Percentiles rank a stretch among this genome's conserved stretches.
These are phyloP conservation scores for Dendrolimus pini DNA, from an alignment of 2,888 invertebrate species.

Conservation along the genomic window DNA sequence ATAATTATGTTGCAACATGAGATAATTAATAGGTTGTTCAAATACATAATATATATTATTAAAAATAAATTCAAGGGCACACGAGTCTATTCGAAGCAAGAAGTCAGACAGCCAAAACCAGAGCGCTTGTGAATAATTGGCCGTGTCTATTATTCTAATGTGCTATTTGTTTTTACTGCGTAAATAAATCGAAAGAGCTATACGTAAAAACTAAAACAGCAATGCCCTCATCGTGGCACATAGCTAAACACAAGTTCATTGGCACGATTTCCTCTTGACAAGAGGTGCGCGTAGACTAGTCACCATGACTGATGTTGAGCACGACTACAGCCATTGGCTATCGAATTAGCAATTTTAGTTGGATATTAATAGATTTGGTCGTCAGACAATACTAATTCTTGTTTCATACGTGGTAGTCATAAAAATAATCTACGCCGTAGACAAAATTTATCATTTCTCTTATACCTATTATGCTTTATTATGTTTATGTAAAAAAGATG, in stretches of 20 bases:
- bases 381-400: too few relatives aligned
- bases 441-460: too few relatives aligned
- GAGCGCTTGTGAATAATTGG: constrained; percentile 8
- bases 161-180: constrained; percentile 31
- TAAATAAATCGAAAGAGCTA: neutral
- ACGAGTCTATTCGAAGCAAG: constrained; percentile 21
- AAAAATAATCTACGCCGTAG: too few relatives aligned
- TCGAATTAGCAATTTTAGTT: constrained; percentile 21
- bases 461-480: too few relatives aligned
- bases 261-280: constrained; percentile 48
- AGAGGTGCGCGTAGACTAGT: constrained; percentile 28
- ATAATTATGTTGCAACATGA: too few relatives aligned
- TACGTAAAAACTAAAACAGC: constrained; percentile 33
- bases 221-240: constrained; percentile 37
- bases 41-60: neutral
- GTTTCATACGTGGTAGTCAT: too few relatives aligned
- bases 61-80: constrained; percentile 17
- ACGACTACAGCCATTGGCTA: constrained; percentile 46
- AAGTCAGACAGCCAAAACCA: constrained; percentile 15
- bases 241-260: constrained; percentile 62
- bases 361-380: constrained; percentile 4
- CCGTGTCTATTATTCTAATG: neutral
- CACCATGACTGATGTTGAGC: constrained; percentile 44
- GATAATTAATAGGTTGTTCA: neutral
- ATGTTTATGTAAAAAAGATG: too few relatives aligned